Evolutionary conservation across 37 sponge, comb jelly and placozoan species (phyloP), one percentile per base, ranked within the genome.

Genomic region (Haliclona indistincta): DNA sequence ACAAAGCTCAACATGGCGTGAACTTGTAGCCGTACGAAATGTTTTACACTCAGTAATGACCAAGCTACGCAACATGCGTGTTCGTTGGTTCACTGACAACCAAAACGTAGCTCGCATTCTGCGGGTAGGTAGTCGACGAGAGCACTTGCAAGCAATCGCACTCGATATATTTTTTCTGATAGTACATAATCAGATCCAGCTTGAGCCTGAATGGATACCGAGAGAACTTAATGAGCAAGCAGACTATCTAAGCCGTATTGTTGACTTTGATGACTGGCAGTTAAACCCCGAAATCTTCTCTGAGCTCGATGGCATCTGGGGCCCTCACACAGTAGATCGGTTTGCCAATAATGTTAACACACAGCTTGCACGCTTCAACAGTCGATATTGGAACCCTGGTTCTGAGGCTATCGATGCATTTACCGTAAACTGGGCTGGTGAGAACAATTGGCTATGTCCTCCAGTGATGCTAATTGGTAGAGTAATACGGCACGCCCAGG

Each of bases 71-170:
- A 36, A 36, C 34, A 2, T 35, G 20, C 22, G 65, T 32, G 65
- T 64, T 33, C 29, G 5, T 25, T 64, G 65, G 65, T 64, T 64
- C 5, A 64, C 65, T 30, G 65, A 64, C 34, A 64, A 64, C 34
- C 65, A 32, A 30, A 64, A 30, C 5, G 34, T 64, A 25, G 65
- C 34, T 2, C 34, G 20, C 34, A 64, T 64, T 30, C 22, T 64
- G 3, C 28, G 34, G 29, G 29, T 64, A 2, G 65, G 65, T 64
- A 64, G 65, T 64, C 22, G 4, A 36, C 28, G 34, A 30, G 36
- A 25, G 34, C 65, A 64, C 2, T 5, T 64, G 65, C 65, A 64
- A 10, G 63, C 15, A 33, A 36, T 22, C 20, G 65, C 34, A 22
- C 34, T 64, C 20, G 34, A 30, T 20, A 30, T 64, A 2, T 64